phyloP scores from a whole-genome alignment of 2,113 vertebrate species.

The Pampusana beccarii region DNA sequence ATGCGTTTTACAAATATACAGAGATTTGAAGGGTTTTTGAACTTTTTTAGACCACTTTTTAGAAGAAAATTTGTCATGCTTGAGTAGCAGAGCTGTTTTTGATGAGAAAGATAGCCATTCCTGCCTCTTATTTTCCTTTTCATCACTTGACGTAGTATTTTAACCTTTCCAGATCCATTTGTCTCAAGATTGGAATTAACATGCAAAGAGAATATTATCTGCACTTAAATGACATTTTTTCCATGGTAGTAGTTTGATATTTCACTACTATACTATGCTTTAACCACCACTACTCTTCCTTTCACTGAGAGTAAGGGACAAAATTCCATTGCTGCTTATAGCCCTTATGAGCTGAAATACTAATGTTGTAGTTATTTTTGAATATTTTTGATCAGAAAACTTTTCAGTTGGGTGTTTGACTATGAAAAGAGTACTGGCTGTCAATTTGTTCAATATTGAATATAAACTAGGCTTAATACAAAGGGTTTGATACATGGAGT shows the following conservation, averaged over 20 bases:
- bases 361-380: background rate
- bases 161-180: slow-evolving; percentile 30
- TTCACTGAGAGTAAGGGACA: background rate
- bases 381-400: background rate
- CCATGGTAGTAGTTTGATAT: slow-evolving; percentile 8
- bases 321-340: background rate
- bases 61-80: background rate
- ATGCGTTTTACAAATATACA: background rate
- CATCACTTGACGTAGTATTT: slow-evolving; percentile 50
- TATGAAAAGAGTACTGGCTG: background rate
- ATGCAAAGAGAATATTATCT: slow-evolving; percentile 23
- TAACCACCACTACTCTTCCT: slow-evolving; percentile 10
- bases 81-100: background rate
- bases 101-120: slow-evolving; percentile 24
- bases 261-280: slow-evolving; percentile 23
- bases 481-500: background rate
- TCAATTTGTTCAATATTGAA: background rate
- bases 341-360: background rate
- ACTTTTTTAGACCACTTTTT: background rate
- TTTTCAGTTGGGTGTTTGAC: background rate
- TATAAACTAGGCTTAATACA: background rate
- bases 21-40: background rate
- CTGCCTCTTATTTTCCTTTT: background rate
- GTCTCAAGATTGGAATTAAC: slow-evolving; percentile 65
- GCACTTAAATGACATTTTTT: slow-evolving; percentile 53